Percentiles rank a stretch among this genome's conserved stretches.
Conservation (phyloP, 2,888 invertebrate species). For the Hymenopus coronatus region DNA sequence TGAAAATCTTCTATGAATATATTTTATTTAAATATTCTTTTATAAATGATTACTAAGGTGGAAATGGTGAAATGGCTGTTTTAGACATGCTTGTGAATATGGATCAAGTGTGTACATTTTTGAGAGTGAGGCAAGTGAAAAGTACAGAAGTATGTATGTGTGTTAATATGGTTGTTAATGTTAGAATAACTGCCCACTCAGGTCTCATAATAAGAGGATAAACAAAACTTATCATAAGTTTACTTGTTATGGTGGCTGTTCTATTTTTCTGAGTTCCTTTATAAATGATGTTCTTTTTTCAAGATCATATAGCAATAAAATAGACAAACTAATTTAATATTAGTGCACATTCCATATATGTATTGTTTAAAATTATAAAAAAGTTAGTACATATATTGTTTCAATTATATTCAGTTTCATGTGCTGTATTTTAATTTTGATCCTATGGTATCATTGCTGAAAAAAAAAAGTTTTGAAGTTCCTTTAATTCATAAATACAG, state of each 20-base stretch:
- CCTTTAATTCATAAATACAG: constrained; percentile 19
- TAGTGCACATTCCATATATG: background rate
- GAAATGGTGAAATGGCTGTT: background rate
- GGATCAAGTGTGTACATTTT: background rate
- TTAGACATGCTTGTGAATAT: background rate
- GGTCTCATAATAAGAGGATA: constrained; percentile 16
- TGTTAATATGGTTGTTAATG: background rate
- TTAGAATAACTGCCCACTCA: constrained; percentile 21
- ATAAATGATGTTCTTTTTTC: background rate
- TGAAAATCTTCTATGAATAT: background rate
- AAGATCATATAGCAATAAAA: background rate
- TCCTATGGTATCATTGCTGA: constrained; percentile 17
- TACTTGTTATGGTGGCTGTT: constrained; percentile 10
- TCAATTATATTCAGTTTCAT: background rate
- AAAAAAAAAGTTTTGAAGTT: constrained; percentile 17
- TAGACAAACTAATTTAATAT: background rate
- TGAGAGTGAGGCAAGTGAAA: background rate
- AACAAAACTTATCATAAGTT: background rate
- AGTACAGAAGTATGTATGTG: background rate
- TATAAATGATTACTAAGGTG: background rate
- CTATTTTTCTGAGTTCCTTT: constrained; percentile 6
- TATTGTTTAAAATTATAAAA: background rate
- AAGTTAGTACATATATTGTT: background rate
- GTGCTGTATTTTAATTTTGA: background rate
- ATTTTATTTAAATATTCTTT: background rate